A percentile compares a stretch with the other conserved stretches of the same genome.
Evolutionary conservation across 2,113 vertebrate genomes (phyloP).

Genomic region (Silurus asotus): DNA sequence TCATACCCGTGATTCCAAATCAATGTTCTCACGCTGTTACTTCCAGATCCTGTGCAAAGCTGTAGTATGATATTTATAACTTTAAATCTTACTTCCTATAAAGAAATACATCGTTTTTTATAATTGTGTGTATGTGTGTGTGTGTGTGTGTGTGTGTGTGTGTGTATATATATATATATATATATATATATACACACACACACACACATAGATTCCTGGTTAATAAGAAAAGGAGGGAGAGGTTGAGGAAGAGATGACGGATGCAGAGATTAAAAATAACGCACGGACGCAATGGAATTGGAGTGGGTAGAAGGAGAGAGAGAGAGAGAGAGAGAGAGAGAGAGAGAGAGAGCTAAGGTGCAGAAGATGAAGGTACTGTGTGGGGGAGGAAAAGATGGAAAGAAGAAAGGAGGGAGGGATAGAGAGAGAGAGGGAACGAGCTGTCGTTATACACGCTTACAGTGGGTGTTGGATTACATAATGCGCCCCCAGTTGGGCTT

Average conservation of each 20-base stretch:
- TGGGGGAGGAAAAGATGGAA: slow-evolving; percentile 28
- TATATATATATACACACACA: too few relatives aligned
- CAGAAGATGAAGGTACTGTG: slow-evolving; percentile 39
- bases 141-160: too few relatives aligned
- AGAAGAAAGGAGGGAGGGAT: slow-evolving; percentile 47
- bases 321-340: background rate
- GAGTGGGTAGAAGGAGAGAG: slow-evolving; percentile 11
- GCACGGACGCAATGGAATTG: background rate
- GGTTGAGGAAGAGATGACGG: slow-evolving; percentile 13
- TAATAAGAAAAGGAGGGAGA: background rate
- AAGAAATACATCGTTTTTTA: too few relatives aligned
- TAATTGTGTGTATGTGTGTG: too few relatives aligned
- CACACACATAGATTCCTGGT: too few relatives aligned
- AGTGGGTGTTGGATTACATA: slow-evolving; percentile 61
- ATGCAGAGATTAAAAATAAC: slow-evolving; percentile 13
- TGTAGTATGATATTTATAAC: too few relatives aligned
- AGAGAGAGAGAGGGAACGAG: slow-evolving; percentile 35
- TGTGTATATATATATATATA: too few relatives aligned
- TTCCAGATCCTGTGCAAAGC: too few relatives aligned
- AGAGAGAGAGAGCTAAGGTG: background rate
- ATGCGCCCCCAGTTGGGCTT: slow-evolving; percentile 63
- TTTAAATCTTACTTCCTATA: too few relatives aligned
- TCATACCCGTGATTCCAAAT: too few relatives aligned
- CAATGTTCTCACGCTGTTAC: too few relatives aligned
- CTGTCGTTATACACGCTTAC: slow-evolving; percentile 44